Conservation (phyloP, 2,888 invertebrate species). For the Melinopterus prodromus region DNA sequence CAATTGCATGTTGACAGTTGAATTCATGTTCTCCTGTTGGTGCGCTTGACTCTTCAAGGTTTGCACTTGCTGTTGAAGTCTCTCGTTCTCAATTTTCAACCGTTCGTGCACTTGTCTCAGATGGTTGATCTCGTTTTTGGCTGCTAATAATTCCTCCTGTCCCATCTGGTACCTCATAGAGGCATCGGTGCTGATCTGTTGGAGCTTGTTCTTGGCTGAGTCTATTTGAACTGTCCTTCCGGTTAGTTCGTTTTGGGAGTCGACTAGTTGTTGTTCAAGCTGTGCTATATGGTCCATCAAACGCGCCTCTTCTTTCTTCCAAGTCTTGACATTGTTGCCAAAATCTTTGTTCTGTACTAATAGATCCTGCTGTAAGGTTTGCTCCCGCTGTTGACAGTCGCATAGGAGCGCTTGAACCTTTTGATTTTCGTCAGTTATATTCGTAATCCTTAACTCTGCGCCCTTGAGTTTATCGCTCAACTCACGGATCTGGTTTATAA, state of each 20-base stretch:
- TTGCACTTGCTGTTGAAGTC: slow-evolving; percentile 49
- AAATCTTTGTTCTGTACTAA: slow-evolving; percentile 44
- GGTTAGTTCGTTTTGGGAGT: slow-evolving; percentile 45
- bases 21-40: slow-evolving; percentile 49
- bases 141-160: slow-evolving; percentile 38
- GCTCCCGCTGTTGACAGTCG: slow-evolving; percentile 34
- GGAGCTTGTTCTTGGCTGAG: slow-evolving; percentile 44
- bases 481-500: slow-evolving; percentile 44
- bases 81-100: slow-evolving; percentile 53
- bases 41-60: slow-evolving; percentile 46
- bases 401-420: slow-evolving; percentile 33
- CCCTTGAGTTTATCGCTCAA: slow-evolving; percentile 47
- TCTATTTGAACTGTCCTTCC: slow-evolving; percentile 44
- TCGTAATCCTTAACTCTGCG: slow-evolving; percentile 39
- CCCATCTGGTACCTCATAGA: slow-evolving; percentile 33
- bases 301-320: slow-evolving; percentile 39
- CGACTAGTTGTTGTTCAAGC: slow-evolving; percentile 46
- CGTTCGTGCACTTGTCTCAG: slow-evolving; percentile 50
- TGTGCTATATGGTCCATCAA: slow-evolving; percentile 43
- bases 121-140: slow-evolving; percentile 51
- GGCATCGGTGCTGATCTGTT: slow-evolving; percentile 41
- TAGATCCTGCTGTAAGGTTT: slow-evolving; percentile 42
- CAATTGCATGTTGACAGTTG: slow-evolving; percentile 50
- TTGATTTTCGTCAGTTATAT: slow-evolving; percentile 38
- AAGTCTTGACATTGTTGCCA: slow-evolving; percentile 44